Percentiles rank a stretch among this genome's conserved stretches.
phyloP scores from a whole-genome alignment of 2,888 invertebrate genomes.

The Palloptera scutellata region DNA sequence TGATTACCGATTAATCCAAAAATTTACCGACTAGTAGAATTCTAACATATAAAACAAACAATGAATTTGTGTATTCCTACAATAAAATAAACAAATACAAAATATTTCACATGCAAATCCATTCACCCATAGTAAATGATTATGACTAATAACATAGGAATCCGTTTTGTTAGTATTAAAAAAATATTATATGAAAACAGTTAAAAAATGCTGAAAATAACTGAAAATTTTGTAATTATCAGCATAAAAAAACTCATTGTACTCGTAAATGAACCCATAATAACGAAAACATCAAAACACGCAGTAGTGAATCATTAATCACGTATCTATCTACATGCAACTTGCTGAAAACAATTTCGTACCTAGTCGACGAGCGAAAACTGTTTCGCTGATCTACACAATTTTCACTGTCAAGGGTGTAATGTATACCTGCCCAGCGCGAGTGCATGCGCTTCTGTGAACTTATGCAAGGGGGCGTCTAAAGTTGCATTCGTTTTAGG shows the following conservation, averaged over 20 bases:
- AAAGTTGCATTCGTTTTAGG: no score
- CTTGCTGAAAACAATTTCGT: neutral
- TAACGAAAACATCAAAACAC: constrained; percentile 9
- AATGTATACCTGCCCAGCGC: neutral
- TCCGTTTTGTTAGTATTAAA: no score
- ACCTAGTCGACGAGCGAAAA: neutral
- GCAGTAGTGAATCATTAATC: constrained; percentile 24
- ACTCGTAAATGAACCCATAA: neutral
- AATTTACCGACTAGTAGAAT: no score
- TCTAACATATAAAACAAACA: no score
- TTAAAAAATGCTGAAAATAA: neutral
- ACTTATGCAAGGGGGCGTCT: no score
- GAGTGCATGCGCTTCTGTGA: neutral
- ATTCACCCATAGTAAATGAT: no score
- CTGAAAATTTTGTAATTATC: constrained; percentile 14
- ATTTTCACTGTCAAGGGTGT: constrained; percentile 28
- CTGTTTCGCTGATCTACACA: constrained; percentile 22
- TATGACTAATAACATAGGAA: no score
- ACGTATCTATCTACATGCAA: constrained; percentile 8
- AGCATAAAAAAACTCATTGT: constrained; percentile 1
- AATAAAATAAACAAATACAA: no score
- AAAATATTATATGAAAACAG: no score
- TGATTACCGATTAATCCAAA: no score
- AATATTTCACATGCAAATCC: no score
- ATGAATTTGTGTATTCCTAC: no score